These are phyloP conservation scores for Adelognathus sp. DNA, from an alignment of 2,888 invertebrate species.

Conservation along the genomic window DNA sequence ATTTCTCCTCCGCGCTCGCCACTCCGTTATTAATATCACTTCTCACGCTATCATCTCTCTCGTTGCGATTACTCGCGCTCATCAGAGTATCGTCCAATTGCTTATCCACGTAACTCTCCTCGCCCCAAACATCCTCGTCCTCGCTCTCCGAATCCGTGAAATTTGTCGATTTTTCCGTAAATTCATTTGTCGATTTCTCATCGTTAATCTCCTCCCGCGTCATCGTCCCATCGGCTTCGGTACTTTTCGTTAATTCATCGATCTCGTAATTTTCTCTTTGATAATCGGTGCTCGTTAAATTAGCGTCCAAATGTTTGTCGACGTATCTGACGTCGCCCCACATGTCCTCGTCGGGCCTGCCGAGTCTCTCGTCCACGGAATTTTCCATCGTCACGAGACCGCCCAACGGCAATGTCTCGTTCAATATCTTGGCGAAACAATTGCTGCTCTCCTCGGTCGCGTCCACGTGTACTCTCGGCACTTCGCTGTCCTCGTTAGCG, in stretches of 20 bases:
- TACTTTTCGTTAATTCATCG: not conserved
- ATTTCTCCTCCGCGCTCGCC: no score
- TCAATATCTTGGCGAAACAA: slow-evolving; percentile 69
- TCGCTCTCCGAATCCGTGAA: not conserved
- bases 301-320: slow-evolving; percentile 52
- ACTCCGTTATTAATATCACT: no score
- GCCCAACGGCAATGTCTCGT: slow-evolving; percentile 68
- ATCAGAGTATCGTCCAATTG: no score
- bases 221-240: not conserved
- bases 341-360: slow-evolving; percentile 71
- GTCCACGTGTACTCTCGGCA: slow-evolving; percentile 66
- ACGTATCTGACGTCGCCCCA: slow-evolving; percentile 70
- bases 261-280: not conserved
- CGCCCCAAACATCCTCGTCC: no score
- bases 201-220: not conserved
- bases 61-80: no score
- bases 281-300: not conserved
- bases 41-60: no score
- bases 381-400: slow-evolving; percentile 67
- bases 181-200: not conserved
- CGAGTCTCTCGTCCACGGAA: slow-evolving; percentile 66
- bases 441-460: slow-evolving; percentile 68
- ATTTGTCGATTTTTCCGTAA: not conserved
- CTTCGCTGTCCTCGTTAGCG: slow-evolving; percentile 65
- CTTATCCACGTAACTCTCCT: no score